Conservation (phyloP, 2,888 invertebrate species). For the Lapara coniferarum region DNA sequence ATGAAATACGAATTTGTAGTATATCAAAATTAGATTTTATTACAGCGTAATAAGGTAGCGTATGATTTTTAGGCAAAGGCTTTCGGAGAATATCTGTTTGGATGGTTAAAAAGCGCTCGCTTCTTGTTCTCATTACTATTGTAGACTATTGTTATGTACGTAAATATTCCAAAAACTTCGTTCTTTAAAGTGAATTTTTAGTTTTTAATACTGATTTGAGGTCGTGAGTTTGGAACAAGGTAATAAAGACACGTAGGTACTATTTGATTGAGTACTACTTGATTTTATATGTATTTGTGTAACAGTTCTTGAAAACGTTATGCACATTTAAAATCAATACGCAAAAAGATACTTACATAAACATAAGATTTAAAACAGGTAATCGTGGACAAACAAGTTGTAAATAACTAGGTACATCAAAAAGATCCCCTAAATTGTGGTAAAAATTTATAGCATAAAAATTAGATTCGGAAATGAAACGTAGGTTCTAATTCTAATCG, state of each 20-base stretch:
- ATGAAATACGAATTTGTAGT: background rate
- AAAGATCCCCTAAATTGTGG: background rate
- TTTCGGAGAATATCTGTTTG: background rate
- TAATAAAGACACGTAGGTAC: no score
- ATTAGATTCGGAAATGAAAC: conserved; percentile 3
- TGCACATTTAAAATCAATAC: no score
- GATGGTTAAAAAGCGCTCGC: conserved; percentile 13
- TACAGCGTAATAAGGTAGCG: background rate
- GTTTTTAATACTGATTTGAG: conserved; percentile 1
- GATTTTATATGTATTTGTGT: background rate
- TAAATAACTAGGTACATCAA: no score
- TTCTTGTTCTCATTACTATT: conserved; percentile 15
- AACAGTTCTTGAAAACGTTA: background rate
- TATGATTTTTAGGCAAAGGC: background rate
- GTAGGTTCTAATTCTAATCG: conserved; percentile 8
- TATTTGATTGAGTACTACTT: background rate
- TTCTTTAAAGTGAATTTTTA: conserved; percentile 1
- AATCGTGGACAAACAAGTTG: no score
- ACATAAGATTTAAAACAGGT: no score
- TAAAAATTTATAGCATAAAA: background rate
- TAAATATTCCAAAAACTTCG: conserved; percentile 5
- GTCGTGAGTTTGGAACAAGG: background rate
- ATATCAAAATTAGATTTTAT: conserved; percentile 2
- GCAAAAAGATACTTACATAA: no score
- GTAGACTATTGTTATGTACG: background rate